phyloP scores from a whole-genome alignment of 2,797 vertebrate species.

The Alauda arvensis region DNA sequence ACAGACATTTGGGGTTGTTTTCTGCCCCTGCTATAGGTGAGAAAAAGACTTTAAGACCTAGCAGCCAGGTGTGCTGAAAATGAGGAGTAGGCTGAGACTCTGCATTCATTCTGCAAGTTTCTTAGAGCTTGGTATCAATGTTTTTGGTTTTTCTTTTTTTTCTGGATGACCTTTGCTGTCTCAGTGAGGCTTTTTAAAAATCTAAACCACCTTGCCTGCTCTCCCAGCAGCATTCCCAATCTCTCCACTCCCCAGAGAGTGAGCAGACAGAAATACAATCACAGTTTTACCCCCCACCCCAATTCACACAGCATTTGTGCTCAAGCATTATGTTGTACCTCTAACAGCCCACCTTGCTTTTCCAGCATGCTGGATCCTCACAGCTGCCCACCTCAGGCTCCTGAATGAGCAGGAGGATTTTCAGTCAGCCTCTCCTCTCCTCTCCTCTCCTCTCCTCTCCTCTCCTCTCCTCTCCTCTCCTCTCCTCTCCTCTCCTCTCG shows the following conservation, averaged over 20 bases:
- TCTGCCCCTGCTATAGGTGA: neutral
- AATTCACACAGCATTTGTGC: neutral
- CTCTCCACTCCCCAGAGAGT: rapidly evolving
- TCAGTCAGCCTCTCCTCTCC: neutral
- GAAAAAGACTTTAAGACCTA: neutral
- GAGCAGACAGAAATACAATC: rapidly evolving
- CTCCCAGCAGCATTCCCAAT: neutral
- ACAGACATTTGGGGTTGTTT: neutral
- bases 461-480: too few species aligned
- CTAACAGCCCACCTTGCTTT: neutral
- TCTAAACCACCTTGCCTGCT: neutral
- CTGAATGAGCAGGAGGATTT: rapidly evolving
- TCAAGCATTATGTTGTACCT: rapidly evolving
- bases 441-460: too few species aligned
- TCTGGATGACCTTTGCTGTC: neutral
- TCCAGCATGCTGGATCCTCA: neutral
- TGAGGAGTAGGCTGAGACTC: neutral
- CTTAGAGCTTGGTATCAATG: neutral
- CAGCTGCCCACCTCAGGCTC: neutral
- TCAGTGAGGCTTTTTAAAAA: rapidly evolving
- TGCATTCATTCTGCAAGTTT: neutral
- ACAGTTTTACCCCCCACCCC: neutral
- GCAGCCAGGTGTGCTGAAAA: neutral
- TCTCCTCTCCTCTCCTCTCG: too few species aligned
- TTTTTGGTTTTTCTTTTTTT: neutral